Evolutionary conservation across 2,797 vertebrate species (phyloP).

Genomic region (Notoglanidium macrostoma): DNA sequence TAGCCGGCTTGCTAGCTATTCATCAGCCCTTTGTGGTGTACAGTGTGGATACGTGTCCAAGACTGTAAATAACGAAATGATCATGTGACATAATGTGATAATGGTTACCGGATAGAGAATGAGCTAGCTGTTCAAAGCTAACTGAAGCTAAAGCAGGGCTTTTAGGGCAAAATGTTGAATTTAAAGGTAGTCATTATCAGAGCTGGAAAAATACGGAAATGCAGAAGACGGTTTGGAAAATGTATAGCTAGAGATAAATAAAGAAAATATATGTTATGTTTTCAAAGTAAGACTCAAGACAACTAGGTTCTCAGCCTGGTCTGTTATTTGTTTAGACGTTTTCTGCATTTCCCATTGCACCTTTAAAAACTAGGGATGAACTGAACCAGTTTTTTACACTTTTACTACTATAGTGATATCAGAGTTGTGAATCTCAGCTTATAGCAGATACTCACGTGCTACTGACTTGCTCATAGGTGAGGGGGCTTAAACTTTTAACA

Average conservation of each 20-base stretch:
- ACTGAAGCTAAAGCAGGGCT: background rate
- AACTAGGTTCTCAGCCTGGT: background rate
- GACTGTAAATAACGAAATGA: background rate
- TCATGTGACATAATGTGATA: background rate
- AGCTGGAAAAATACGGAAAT: background rate
- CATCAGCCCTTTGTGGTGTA: background rate
- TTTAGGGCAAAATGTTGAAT: background rate
- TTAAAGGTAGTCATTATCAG: background rate
- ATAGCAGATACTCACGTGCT: background rate
- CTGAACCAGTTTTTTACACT: background rate
- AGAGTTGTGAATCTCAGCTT: background rate
- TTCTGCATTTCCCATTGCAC: background rate
- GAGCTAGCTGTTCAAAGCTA: background rate
- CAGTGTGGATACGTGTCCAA: background rate
- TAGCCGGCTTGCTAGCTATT: slow-evolving; percentile 58
- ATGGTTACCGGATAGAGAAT: background rate
- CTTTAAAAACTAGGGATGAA: background rate
- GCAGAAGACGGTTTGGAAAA: background rate
- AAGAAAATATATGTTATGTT: background rate
- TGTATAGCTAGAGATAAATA: too few relatives aligned
- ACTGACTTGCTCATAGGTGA: background rate
- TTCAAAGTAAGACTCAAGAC: background rate
- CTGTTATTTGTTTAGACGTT: background rate
- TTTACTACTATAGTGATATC: background rate
- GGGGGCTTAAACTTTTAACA: background rate